Evolutionary conservation across 2,888 invertebrate species (phyloP).

Genomic region (Actias luna): DNA sequence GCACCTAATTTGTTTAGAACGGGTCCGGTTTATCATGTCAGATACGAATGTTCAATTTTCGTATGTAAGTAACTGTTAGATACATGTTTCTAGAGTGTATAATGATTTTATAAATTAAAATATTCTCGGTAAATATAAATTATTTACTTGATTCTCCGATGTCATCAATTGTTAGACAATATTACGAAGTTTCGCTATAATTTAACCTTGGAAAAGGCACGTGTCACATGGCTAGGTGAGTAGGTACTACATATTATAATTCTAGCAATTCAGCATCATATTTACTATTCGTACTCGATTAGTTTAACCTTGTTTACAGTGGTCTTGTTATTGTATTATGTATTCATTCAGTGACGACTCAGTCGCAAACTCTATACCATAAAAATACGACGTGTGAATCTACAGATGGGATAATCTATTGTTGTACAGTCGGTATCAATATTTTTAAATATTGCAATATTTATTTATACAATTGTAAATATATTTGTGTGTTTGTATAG

Average conservation of each 20-base stretch:
- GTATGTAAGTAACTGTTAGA: no score
- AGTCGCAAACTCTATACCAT: conserved; percentile 15
- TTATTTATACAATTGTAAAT: not conserved
- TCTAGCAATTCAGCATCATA: no score
- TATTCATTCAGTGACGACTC: conserved; percentile 10
- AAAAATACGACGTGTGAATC: conserved; percentile 16
- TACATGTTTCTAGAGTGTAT: no score
- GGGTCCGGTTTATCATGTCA: no score
- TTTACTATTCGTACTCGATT: conserved; percentile 13
- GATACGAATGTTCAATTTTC: no score
- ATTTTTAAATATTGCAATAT: not conserved
- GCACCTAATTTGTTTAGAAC: no score
- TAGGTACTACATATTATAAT: conserved; percentile 7
- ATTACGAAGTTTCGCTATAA: not conserved
- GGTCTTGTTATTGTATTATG: conserved; percentile 7
- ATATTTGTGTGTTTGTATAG: no score
- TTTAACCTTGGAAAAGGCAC: conserved; percentile 3
- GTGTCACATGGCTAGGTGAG: conserved; percentile 2
- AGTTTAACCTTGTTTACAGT: conserved; percentile 15
- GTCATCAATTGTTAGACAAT: not conserved
- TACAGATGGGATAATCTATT: not conserved
- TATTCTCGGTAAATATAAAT: not conserved
- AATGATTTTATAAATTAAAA: not conserved
- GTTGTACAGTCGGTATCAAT: conserved; percentile 10
- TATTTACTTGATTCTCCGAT: not conserved